Percentiles rank a stretch among this genome's conserved stretches.
Evolutionary conservation across 2,113 vertebrate genomes (phyloP).

Genomic region (Scolopax mira): DNA sequence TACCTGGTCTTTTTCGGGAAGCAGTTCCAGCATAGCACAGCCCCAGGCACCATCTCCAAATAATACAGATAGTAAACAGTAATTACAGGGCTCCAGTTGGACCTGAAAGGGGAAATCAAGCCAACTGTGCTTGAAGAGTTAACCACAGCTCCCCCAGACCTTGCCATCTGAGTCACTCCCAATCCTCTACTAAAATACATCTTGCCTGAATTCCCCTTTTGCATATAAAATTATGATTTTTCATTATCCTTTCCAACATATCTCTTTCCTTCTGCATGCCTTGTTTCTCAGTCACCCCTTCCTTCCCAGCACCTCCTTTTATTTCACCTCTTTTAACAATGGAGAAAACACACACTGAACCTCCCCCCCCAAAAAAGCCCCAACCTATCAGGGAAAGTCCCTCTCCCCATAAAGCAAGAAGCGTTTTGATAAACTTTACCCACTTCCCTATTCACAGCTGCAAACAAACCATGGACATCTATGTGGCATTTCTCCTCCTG

Average conservation of each 20-base stretch:
- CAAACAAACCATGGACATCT: accelerated
- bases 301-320: not conserved
- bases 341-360: not conserved
- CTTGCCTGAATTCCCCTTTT: not conserved
- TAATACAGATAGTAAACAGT: not conserved
- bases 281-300: not conserved
- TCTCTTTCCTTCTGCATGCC: not conserved
- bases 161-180: not conserved
- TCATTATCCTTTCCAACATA: not conserved
- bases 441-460: not conserved
- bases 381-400: not conserved
- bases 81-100: not conserved
- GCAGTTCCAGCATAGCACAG: not conserved
- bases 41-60: not conserved
- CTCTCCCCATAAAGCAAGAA: not conserved
- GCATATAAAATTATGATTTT: not conserved
- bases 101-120: not conserved
- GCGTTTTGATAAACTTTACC: not conserved
- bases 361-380: not conserved
- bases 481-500: not conserved
- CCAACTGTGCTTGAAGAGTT: not conserved
- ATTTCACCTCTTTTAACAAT: not conserved
- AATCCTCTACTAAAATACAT: not conserved
- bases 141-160: not conserved
- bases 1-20: not conserved